Conservation (phyloP, 2,113 vertebrate species). For the Corydoras maculifer region DNA sequence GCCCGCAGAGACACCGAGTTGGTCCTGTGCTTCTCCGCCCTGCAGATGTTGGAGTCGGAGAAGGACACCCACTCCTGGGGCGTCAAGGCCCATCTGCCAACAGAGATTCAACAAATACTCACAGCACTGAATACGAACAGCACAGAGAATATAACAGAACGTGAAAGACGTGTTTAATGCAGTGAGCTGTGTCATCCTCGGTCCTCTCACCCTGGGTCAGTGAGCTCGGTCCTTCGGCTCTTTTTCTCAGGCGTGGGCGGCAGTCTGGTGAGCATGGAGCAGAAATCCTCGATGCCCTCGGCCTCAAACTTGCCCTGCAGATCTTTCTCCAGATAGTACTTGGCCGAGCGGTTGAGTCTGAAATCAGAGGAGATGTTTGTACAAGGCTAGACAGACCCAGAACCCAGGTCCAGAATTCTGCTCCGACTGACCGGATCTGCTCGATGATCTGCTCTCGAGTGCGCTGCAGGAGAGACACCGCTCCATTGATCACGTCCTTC, state of each 20-base stretch:
- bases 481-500: slow-evolving; percentile 63
- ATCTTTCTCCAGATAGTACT: slow-evolving; percentile 81
- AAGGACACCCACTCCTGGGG: too few species aligned
- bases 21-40: too few species aligned
- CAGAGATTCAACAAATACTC: too few species aligned
- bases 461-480: slow-evolving; percentile 64
- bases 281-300: slow-evolving; percentile 75
- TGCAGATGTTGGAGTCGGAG: too few species aligned
- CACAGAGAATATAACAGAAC: too few species aligned
- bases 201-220: slow-evolving; percentile 44
- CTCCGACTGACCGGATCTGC: slow-evolving; percentile 57
- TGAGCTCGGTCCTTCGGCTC: neutral
- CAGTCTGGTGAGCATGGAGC: slow-evolving; percentile 71
- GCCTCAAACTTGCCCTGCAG: slow-evolving; percentile 79
- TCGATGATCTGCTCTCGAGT: slow-evolving; percentile 75
- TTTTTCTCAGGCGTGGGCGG: slow-evolving; percentile 49
- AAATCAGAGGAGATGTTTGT: neutral
- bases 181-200: neutral
- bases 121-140: too few species aligned
- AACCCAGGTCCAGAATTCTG: too few species aligned
- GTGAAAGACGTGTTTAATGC: too few species aligned
- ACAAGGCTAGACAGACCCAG: neutral
- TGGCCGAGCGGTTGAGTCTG: slow-evolving; percentile 79
- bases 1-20: too few species aligned
- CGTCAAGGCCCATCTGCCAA: too few species aligned